Conservation (phyloP, 2,888 invertebrate species). For the Tupiocoris notatus region DNA sequence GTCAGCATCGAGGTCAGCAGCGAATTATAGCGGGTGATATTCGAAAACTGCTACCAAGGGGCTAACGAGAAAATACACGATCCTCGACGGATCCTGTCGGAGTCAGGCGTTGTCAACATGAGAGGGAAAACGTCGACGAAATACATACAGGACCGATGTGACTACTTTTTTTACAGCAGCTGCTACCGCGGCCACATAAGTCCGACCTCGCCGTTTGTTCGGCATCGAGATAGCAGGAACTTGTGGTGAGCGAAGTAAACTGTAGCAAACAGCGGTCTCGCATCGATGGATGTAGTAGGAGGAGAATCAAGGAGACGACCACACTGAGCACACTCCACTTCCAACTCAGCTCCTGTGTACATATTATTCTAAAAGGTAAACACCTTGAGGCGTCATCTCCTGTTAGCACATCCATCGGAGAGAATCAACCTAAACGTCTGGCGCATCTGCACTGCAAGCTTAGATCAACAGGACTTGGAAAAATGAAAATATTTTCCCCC, state of each 20-base stretch:
- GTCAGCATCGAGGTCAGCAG: too few species aligned
- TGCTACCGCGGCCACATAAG: neutral
- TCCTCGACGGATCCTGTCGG: too few species aligned
- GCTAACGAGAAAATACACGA: too few species aligned
- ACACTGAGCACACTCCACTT: too few species aligned
- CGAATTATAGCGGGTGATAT: too few species aligned
- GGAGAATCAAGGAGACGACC: neutral
- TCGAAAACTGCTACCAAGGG: too few species aligned
- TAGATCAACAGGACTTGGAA: neutral
- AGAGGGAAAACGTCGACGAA: neutral
- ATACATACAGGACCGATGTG: neutral
- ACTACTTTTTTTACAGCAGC: neutral
- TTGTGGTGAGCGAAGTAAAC: conserved; percentile 7
- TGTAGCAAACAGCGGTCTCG: neutral
- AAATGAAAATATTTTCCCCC: too few species aligned
- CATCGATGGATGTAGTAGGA: neutral
- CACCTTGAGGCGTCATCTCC: conserved; percentile 20
- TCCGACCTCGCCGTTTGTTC: conserved; percentile 9
- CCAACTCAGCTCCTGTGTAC: conserved; percentile 23
- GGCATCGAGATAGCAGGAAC: neutral
- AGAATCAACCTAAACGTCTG: neutral
- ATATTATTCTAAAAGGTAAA: conserved; percentile 33
- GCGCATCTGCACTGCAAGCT: neutral
- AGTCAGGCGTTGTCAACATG: too few species aligned
- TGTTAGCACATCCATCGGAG: conserved; percentile 14